These are phyloP conservation scores for Pholis gunnellus DNA, from an alignment of 2,113 vertebrate genomes.

Conservation along the genomic window DNA sequence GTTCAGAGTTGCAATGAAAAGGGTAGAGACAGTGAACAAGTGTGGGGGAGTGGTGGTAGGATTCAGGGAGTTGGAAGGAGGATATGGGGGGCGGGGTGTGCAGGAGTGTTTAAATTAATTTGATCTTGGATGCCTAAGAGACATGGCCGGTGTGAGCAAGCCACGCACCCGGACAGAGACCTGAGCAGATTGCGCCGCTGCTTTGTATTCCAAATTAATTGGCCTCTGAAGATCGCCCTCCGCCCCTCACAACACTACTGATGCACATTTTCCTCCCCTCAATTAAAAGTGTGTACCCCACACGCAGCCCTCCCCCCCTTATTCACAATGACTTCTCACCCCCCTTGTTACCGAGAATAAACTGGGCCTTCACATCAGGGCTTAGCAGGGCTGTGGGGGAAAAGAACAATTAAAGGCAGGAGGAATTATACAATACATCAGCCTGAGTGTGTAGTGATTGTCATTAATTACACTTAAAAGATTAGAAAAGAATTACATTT, in stretches of 20 bases:
- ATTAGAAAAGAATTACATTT: constrained; percentile 17
- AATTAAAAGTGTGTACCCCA: constrained; percentile 79
- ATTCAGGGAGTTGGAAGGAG: constrained; percentile 26
- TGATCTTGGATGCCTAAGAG: constrained; percentile 74
- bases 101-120: constrained; percentile 78
- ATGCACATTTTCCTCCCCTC: constrained; percentile 75
- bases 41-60: constrained; percentile 30
- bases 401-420: constrained; percentile 25
- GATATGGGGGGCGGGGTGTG: neutral
- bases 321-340: constrained; percentile 59
- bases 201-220: constrained; percentile 87
- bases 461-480: constrained; percentile 38
- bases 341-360: constrained; percentile 70
- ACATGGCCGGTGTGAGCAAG: constrained; percentile 64
- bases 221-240: constrained; percentile 83
- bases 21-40: constrained; percentile 22
- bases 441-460: constrained; percentile 27
- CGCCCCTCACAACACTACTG: constrained; percentile 73
- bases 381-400: constrained; percentile 13
- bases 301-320: constrained; percentile 49
- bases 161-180: constrained; percentile 70
- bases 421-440: constrained; percentile 30
- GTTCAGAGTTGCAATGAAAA: constrained; percentile 54
- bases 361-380: constrained; percentile 57
- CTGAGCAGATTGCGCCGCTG: constrained; percentile 82